Conservation (phyloP, 2,113 vertebrate species). For the Mesembrinibis cayennensis region DNA sequence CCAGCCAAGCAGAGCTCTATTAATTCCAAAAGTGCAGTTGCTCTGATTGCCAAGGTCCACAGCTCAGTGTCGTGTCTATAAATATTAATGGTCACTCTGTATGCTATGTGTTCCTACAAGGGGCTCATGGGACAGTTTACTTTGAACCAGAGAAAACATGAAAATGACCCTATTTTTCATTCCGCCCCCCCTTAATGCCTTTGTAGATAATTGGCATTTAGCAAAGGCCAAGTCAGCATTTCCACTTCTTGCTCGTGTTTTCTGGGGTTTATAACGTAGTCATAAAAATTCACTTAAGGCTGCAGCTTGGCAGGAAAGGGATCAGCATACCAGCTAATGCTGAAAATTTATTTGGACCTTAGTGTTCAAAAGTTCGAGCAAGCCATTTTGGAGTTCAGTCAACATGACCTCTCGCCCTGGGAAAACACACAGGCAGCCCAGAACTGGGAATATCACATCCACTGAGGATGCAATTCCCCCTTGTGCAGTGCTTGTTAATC, state of each 20-base stretch:
- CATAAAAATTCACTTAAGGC: constrained; percentile 64
- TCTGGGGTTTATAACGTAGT: constrained; percentile 48
- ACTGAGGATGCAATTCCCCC: neutral
- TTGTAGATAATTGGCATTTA: constrained; percentile 66
- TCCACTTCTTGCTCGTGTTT: constrained; percentile 29
- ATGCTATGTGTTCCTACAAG: neutral
- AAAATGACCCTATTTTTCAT: constrained; percentile 53
- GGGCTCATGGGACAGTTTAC: constrained; percentile 33
- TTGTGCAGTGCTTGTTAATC: neutral
- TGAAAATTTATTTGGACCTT: constrained; percentile 5
- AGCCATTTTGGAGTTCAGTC: neutral
- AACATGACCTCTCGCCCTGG: neutral
- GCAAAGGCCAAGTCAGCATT: constrained; percentile 53
- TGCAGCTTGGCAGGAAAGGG: constrained; percentile 8
- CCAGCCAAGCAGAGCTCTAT: neutral
- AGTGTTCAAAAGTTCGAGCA: neutral
- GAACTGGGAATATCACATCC: neutral
- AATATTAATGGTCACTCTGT: constrained; percentile 57
- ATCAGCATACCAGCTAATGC: neutral
- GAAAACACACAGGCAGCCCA: neutral
- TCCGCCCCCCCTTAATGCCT: neutral
- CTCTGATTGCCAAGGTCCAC: constrained; percentile 43
- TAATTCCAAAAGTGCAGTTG: constrained; percentile 8
- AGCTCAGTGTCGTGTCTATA: constrained; percentile 11
- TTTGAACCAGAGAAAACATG: constrained; percentile 49